A percentile compares a stretch with the other conserved stretches of the same genome.
Conservation (phyloP, 2,888 invertebrate genomes). For the Limnephilus auricula region DNA sequence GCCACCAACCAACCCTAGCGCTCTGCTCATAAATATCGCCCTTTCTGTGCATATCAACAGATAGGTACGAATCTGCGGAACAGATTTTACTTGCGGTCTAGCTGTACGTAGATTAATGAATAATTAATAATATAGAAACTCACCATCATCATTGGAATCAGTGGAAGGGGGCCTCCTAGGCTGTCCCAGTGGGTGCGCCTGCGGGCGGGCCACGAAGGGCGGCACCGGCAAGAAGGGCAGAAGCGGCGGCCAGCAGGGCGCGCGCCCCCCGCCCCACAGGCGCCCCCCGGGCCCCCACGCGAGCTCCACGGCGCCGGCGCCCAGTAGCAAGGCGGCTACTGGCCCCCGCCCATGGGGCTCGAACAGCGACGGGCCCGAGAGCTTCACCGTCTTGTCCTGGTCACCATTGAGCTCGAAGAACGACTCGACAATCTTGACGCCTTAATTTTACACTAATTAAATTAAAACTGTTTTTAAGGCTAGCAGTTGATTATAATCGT, state of each 20-base stretch:
- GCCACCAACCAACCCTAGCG: too few relatives aligned
- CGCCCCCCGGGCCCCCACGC: conserved; percentile 67
- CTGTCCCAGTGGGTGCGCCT: conserved; percentile 35
- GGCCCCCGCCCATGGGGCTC: conserved; percentile 70
- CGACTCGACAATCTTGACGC: neutral
- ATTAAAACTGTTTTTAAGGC: neutral
- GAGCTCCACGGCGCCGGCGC: conserved; percentile 64
- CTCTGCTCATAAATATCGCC: too few relatives aligned
- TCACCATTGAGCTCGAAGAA: conserved; percentile 9
- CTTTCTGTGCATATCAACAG: too few relatives aligned
- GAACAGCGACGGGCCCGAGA: conserved; percentile 28
- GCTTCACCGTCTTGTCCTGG: neutral
- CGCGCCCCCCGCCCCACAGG: conserved; percentile 66
- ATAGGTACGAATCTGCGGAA: too few relatives aligned
- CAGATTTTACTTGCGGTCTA: too few relatives aligned
- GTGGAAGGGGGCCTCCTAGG: conserved; percentile 49
- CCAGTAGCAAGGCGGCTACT: conserved; percentile 67
- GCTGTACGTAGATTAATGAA: too few relatives aligned
- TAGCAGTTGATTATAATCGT: neutral
- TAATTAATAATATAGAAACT: neutral
- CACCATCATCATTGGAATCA: conserved; percentile 64
- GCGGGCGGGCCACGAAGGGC: conserved; percentile 60
- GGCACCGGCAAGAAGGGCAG: conserved; percentile 65
- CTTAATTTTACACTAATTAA: neutral
- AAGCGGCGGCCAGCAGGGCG: conserved; percentile 63